Base-by-base conservation (phyloP, 2,797 vertebrate genomes). In the Momotus momota region DNA sequence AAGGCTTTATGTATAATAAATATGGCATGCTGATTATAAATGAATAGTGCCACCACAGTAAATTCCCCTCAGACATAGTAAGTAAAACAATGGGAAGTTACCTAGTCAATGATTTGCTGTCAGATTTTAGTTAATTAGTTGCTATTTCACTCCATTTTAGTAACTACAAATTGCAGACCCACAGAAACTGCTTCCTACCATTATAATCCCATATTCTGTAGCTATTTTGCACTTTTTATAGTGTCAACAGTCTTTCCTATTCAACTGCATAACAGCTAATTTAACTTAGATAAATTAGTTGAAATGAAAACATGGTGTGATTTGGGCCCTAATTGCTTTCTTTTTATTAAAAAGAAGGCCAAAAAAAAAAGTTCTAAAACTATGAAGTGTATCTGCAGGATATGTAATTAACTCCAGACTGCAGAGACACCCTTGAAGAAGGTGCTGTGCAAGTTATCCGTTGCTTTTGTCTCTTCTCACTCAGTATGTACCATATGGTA, bases 281-380 rank as follows among this genome's bases (percentile, higher is more conserved):
- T 94, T 86, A 84, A 70, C 82, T 84, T 57, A 45, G 82, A 96
- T 78, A 88, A 92, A 94, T 41, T 66, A 94, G 48, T 40, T 88
- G 80, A 62, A 91, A 81, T 77, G 5, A 16, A 86, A 90, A 38
- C 85, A n/a, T 57, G 6, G 43, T 79, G 79, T 81, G 93, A 71
- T 54, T 75, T 54, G 1, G 6, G 57, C 61, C 81, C 75, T 81
- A 84, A 88, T 52, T 84, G 54, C 65, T 86, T 93, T 66, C 4
- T 55, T 89, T 91, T 78, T 79, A 54, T 87, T 87, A 45, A 85
- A 66, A 89, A 41, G 58, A 33, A 14, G 7, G 5, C 5, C 3
- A 14, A 22, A 2, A 27, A 41, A 54, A 29, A 3, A 12, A 26
- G 9, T 77, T 82, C 38, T 69, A 61, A 89, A 69, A 3, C 41